phyloP scores from a whole-genome alignment of 2,113 vertebrate species.

The Numida meleagris region DNA sequence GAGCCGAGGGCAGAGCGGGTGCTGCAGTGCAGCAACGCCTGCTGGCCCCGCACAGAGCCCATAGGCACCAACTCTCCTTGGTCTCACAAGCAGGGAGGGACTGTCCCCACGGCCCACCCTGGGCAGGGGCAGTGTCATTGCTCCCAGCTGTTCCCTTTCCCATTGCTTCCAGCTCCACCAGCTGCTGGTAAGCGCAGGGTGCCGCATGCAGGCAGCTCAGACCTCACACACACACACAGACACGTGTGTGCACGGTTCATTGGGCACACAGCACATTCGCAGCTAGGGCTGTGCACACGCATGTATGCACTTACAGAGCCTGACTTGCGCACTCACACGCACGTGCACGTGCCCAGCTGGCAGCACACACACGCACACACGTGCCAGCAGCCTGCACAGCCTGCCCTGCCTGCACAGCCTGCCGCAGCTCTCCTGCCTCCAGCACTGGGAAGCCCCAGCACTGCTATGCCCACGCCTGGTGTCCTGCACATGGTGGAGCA shows the following conservation, averaged over 20 bases:
- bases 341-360: fast-evolving
- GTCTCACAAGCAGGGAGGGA: background rate
- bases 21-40: background rate
- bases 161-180: fast-evolving
- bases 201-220: background rate
- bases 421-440: background rate
- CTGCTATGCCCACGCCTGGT: background rate
- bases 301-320: fast-evolving
- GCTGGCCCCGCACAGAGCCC: fast-evolving
- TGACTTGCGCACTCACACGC: background rate
- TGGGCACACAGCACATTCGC: background rate
- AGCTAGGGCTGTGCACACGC: fast-evolving
- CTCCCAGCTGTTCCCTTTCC: too few species aligned
- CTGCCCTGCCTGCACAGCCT: fast-evolving
- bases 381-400: background rate
- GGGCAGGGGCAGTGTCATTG: background rate
- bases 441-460: background rate
- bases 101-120: background rate
- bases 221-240: fast-evolving
- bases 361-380: background rate
- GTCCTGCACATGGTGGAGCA: background rate
- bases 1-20: too few species aligned
- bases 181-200: fast-evolving
- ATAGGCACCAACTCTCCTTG: fast-evolving
- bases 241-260: fast-evolving